Conservation (phyloP, 2,113 vertebrate genomes). For the Lanius collurio region DNA sequence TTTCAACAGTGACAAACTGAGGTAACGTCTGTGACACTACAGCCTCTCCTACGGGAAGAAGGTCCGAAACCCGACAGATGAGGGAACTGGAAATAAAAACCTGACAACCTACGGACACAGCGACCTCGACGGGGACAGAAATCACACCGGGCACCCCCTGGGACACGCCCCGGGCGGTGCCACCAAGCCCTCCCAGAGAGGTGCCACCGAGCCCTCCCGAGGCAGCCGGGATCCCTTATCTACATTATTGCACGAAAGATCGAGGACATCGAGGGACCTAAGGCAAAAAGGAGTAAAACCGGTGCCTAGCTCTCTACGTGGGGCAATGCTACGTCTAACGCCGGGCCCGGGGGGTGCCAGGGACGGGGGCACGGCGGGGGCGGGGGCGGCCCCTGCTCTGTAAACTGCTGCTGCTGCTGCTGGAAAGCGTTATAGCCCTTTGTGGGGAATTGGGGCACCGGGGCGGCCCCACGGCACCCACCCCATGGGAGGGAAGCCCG, state of each 20-base stretch:
- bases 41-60: constrained; percentile 69
- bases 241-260: constrained; percentile 81
- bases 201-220: constrained; percentile 4
- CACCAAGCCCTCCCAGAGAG: background rate
- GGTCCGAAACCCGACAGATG: constrained; percentile 16
- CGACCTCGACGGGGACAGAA: constrained; percentile 28
- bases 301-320: constrained; percentile 57
- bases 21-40: constrained; percentile 78
- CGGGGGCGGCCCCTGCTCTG: constrained; percentile 11
- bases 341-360: background rate
- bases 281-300: constrained; percentile 75
- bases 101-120: constrained; percentile 63
- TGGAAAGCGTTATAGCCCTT: constrained; percentile 62
- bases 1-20: constrained; percentile 79
- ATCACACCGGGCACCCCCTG: background rate
- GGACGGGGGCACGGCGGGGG: background rate
- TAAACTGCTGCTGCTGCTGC: constrained; percentile 60
- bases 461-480: background rate
- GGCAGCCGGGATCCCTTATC: constrained; percentile 52
- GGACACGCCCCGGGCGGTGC: background rate
- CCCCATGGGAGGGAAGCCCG: background rate
- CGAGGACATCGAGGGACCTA: constrained; percentile 73
- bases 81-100: constrained; percentile 50
- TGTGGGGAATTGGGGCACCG: background rate
- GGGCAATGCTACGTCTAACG: constrained; percentile 65